phyloP scores from a whole-genome alignment of 2,888 invertebrate species.

The Catotricha subobsoleta region DNA sequence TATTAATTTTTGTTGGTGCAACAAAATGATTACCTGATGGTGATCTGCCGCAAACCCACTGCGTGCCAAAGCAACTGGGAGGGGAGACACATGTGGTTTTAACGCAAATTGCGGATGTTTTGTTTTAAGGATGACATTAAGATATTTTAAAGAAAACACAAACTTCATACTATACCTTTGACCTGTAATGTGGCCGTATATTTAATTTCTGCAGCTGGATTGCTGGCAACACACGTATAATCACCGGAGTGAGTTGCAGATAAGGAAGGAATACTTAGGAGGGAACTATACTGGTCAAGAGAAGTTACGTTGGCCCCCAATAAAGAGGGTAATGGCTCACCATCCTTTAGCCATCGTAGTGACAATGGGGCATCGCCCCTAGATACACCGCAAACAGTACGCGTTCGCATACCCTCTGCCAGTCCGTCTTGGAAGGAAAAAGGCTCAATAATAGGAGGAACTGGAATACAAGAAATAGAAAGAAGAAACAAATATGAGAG shows the following conservation, averaged over 20 bases:
- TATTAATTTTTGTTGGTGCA: constrained; percentile 2
- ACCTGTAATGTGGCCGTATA: constrained; percentile 63
- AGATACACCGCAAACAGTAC: constrained; percentile 64
- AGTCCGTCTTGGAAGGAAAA: constrained; percentile 70
- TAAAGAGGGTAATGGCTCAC: constrained; percentile 44
- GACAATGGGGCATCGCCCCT: constrained; percentile 63
- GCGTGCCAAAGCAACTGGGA: constrained; percentile 39
- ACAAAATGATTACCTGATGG: constrained; percentile 30
- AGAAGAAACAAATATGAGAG: constrained; percentile 38
- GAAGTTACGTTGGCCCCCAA: constrained; percentile 50
- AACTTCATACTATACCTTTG: constrained; percentile 50
- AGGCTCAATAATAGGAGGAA: constrained; percentile 72
- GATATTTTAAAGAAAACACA: too few relatives aligned
- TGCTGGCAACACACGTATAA: constrained; percentile 61
- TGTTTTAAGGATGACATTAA: too few relatives aligned
- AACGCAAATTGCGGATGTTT: not conserved
- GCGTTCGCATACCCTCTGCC: constrained; percentile 63
- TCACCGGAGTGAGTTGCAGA: constrained; percentile 57
- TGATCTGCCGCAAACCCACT: constrained; percentile 43
- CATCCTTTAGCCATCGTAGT: constrained; percentile 70
- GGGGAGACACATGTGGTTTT: constrained; percentile 16
- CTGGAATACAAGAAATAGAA: constrained; percentile 34
- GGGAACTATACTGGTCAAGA: constrained; percentile 58
- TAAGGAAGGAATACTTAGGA: constrained; percentile 59
- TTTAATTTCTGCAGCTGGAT: constrained; percentile 61